A percentile compares a stretch with the other conserved stretches of the same genome.
These are phyloP conservation scores for Sinosuthora webbiana DNA, from an alignment of 2,113 vertebrate genomes.

Conservation along the genomic window DNA sequence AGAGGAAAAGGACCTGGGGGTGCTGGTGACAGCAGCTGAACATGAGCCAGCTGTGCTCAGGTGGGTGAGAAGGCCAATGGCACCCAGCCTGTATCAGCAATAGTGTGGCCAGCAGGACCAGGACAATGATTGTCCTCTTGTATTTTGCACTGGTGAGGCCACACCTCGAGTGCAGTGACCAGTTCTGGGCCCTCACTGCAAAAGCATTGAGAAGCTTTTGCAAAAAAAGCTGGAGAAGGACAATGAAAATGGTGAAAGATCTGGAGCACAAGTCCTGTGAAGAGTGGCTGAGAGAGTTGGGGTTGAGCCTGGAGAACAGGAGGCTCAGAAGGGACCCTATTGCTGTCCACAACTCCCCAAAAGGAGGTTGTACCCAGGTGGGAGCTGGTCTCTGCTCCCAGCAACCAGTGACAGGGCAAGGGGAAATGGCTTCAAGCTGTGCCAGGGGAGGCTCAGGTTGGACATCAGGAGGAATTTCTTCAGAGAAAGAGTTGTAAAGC, in stretches of 20 bases:
- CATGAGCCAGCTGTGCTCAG: neutral
- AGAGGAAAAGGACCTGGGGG: neutral
- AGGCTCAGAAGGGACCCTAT: neutral
- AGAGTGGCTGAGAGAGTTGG: neutral
- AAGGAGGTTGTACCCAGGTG: neutral
- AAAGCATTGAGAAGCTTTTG: neutral
- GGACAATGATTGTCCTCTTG: neutral
- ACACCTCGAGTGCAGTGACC: fast-evolving
- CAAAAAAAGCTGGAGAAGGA: neutral
- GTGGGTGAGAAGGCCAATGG: neutral
- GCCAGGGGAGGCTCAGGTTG: fast-evolving
- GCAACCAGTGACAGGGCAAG: neutral
- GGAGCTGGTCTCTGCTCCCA: neutral
- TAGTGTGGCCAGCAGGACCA: neutral
- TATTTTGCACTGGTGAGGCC: fast-evolving
- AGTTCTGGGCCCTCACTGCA: neutral
- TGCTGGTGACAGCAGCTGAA: neutral
- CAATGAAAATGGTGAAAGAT: neutral
- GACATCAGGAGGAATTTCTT: neutral
- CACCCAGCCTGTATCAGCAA: neutral
- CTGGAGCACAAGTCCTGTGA: neutral
- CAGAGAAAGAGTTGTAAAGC: neutral
- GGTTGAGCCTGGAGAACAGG: neutral
- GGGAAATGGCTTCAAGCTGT: neutral
- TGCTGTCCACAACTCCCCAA: neutral